Conservation (phyloP, 2,888 invertebrate species). For the Yponomeuta plumbellus region DNA sequence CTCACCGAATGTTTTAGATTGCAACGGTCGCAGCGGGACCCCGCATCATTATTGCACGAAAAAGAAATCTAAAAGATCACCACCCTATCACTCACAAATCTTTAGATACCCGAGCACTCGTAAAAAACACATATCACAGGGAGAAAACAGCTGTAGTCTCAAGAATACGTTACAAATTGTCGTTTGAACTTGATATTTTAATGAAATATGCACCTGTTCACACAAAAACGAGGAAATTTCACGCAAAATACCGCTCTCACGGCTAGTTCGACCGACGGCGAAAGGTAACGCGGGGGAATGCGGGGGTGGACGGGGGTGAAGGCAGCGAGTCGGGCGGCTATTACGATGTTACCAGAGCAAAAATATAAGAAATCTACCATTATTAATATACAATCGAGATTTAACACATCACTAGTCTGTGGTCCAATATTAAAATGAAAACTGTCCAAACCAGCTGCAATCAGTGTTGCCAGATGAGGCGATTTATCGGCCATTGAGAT, state of each 20-base stretch:
- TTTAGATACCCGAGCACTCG: constrained; percentile 48
- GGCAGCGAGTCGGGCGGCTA: constrained; percentile 16
- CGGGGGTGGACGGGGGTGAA: constrained; percentile 14
- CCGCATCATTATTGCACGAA: constrained; percentile 60
- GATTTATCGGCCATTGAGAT: no score
- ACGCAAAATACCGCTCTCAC: constrained; percentile 63
- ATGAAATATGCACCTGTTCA: constrained; percentile 60
- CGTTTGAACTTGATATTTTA: constrained; percentile 42
- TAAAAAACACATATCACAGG: constrained; percentile 49
- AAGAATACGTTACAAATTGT: constrained; percentile 40
- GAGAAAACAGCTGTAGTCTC: constrained; percentile 33
- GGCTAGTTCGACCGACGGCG: constrained; percentile 32
- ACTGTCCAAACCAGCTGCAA: constrained; percentile 5
- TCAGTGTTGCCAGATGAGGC: no score
- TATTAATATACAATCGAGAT: neutral
- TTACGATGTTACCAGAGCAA: neutral
- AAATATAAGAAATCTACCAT: neutral
- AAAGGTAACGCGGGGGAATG: constrained; percentile 36
- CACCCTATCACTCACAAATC: constrained; percentile 53
- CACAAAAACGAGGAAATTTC: constrained; percentile 65
- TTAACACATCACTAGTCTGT: neutral
- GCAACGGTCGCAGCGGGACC: constrained; percentile 68
- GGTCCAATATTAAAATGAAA: neutral
- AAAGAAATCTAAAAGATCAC: constrained; percentile 58
- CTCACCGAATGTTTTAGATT: constrained; percentile 75